These are phyloP conservation scores for Eueremaeus valkanovi DNA, from an alignment of 2,888 invertebrate genomes.

Conservation along the genomic window DNA sequence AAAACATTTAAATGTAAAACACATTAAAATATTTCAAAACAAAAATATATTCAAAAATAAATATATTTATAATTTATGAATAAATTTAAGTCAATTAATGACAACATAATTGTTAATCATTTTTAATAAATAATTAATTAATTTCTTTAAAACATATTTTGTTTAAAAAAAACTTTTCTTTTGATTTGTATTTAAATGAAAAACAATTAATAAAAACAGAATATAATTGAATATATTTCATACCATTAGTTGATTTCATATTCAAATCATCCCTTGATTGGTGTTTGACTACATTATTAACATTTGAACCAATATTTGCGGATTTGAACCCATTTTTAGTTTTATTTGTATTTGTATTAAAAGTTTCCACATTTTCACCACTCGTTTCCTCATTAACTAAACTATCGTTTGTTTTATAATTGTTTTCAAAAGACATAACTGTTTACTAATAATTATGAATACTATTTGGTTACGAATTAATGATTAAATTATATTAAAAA, in stretches of 20 bases:
- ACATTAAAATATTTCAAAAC: neutral
- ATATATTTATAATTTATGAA: neutral
- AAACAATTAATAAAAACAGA: neutral
- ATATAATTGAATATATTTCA: neutral
- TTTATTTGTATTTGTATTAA: neutral
- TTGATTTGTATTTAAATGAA: too few relatives aligned
- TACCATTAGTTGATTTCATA: neutral
- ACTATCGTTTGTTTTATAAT: neutral
- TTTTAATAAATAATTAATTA: too few relatives aligned
- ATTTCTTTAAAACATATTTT: too few relatives aligned
- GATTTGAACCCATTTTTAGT: too few relatives aligned
- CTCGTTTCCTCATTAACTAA: neutral
- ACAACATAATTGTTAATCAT: too few relatives aligned
- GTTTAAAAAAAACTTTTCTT: too few relatives aligned
- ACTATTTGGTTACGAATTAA: neutral
- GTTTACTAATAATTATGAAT: neutral
- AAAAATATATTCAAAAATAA: neutral
- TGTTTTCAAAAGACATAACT: constrained; percentile 8
- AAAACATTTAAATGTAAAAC: too few relatives aligned
- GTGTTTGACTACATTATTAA: neutral
- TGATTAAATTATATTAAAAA: too few relatives aligned
- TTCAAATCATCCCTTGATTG: neutral
- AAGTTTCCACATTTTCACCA: neutral
- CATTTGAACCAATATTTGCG: too few relatives aligned
- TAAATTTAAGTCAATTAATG: neutral